Evolutionary conservation across 2,888 invertebrate genomes (phyloP).

Genomic region (Cinara cedri): DNA sequence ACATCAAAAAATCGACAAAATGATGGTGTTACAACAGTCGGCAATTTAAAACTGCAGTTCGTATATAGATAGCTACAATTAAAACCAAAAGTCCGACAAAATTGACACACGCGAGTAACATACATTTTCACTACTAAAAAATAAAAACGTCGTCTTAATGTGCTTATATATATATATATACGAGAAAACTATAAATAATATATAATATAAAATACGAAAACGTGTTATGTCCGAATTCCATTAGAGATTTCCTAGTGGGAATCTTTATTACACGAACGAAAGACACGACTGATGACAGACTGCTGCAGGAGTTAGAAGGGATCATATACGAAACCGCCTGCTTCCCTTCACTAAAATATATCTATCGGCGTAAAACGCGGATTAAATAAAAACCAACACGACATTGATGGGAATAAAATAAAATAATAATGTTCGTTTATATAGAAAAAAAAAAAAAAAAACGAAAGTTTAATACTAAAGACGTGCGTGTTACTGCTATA

Average conservation of each 20-base stretch:
- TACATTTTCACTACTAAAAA: constrained; percentile 2
- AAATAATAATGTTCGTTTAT: no score
- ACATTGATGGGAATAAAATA: no score
- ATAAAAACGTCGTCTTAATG: constrained; percentile 30
- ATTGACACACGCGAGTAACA: constrained; percentile 7
- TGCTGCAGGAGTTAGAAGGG: no score
- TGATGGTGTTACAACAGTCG: constrained; percentile 21
- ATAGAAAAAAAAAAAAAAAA: no score
- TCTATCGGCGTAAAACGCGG: no score
- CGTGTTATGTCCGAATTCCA: background rate
- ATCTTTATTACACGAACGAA: background rate
- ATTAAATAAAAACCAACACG: no score
- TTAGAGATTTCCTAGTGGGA: background rate
- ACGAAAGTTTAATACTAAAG: no score
- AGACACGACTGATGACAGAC: background rate
- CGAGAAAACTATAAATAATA: background rate
- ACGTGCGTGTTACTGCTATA: no score
- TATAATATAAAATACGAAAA: background rate
- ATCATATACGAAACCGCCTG: no score
- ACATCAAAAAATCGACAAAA: constrained; percentile 42
- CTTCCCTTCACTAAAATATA: no score
- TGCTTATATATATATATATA: background rate
- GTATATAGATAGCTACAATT: constrained; percentile 22
- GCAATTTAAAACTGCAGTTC: constrained; percentile 19
- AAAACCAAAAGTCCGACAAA: constrained; percentile 32